These are phyloP conservation scores for Mesocricetus auratus DNA, from an alignment of 2,113 vertebrate genomes.

Conservation along the genomic window DNA sequence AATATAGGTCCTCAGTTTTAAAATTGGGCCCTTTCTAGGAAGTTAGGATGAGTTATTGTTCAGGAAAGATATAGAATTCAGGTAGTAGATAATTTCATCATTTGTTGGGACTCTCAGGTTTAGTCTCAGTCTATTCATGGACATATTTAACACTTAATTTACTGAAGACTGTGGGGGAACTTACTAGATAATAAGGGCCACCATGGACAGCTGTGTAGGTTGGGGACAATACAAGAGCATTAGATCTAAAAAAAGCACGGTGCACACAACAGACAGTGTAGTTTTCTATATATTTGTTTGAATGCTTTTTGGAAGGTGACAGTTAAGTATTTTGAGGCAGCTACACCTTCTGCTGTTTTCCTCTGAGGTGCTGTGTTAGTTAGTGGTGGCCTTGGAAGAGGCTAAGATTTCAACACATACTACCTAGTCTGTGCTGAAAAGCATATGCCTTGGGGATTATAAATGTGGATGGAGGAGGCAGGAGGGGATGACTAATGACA, in stretches of 20 bases:
- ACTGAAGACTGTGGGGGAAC: not conserved
- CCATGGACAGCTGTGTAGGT: not conserved
- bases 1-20: not conserved
- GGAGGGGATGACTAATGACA: slow-evolving; percentile 81
- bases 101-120: not conserved
- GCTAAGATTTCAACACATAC: slow-evolving; percentile 39
- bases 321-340: not conserved
- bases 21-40: not conserved
- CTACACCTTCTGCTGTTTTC: not conserved
- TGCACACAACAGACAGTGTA: not conserved
- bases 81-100: not conserved
- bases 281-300: not conserved
- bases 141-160: not conserved
- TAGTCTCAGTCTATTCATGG: not conserved
- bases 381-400: slow-evolving; percentile 8
- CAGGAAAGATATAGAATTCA: not conserved
- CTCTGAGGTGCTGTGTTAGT: slow-evolving; percentile 15
- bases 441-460: slow-evolving; percentile 42
- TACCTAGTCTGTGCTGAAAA: slow-evolving; percentile 60
- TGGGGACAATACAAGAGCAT: not conserved
- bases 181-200: not conserved
- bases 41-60: not conserved
- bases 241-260: not conserved
- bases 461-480: slow-evolving; percentile 69
- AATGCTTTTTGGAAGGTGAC: not conserved